phyloP scores from a whole-genome alignment of 2,113 vertebrate genomes.

The Nerophis ophidion region DNA sequence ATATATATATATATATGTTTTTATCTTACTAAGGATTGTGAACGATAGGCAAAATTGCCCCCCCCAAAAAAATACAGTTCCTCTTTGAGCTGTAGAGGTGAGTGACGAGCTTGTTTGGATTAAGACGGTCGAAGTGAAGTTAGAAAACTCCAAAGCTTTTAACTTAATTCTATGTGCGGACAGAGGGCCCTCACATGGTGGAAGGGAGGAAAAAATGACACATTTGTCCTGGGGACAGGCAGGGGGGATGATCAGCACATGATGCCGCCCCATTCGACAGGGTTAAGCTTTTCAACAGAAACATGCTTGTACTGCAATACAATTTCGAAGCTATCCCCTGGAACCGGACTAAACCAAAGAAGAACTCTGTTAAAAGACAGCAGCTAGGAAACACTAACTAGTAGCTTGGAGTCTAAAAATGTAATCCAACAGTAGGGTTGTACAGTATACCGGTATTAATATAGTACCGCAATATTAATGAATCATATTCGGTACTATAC shows the following conservation, averaged over 20 bases:
- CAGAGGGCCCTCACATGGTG: constrained; percentile 41
- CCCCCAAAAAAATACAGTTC: no score
- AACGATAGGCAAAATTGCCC: no score
- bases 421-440: background rate
- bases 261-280: constrained; percentile 53
- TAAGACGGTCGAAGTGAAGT: background rate
- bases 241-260: constrained; percentile 61
- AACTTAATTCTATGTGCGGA: constrained; percentile 38
- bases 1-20: no score
- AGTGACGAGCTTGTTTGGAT: background rate
- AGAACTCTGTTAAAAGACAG: background rate
- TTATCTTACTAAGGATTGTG: no score
- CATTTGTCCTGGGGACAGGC: constrained; percentile 36
- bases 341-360: no score
- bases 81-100: background rate
- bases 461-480: no score
- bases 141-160: background rate
- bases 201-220: constrained; percentile 13
- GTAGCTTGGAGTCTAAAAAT: constrained; percentile 42
- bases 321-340: background rate
- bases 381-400: no score
- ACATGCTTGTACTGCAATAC: constrained; percentile 10
- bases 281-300: constrained; percentile 37
- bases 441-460: no score
- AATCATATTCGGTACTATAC: no score